These are phyloP conservation scores for Epinotia brunnichana DNA, from an alignment of 2,888 invertebrate species.

Conservation along the genomic window DNA sequence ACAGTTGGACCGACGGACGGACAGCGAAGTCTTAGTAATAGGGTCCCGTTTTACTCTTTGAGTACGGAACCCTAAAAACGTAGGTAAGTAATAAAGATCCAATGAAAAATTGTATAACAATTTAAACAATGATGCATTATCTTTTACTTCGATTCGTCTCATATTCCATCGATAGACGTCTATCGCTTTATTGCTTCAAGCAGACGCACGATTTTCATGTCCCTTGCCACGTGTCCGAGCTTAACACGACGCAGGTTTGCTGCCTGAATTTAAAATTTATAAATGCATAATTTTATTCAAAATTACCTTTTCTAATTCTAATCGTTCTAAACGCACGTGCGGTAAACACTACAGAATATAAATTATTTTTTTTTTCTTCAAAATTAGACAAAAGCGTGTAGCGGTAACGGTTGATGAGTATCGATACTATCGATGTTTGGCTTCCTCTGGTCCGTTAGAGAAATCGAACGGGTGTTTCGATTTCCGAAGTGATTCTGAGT, in stretches of 20 bases:
- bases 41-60: no score
- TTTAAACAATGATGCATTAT: background rate
- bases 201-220: slow-evolving; percentile 80
- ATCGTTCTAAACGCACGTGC: slow-evolving; percentile 75
- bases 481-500: slow-evolving; percentile 35
- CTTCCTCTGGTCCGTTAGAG: slow-evolving; percentile 45
- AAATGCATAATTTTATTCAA: slow-evolving; percentile 73
- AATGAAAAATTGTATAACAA: background rate
- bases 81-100: no score
- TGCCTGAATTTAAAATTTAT: slow-evolving; percentile 77
- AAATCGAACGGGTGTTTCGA: slow-evolving; percentile 43
- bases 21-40: no score
- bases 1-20: no score
- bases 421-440: slow-evolving; percentile 42
- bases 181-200: slow-evolving; percentile 58
- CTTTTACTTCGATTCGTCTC: slow-evolving; percentile 1
- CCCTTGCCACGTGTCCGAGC: slow-evolving; percentile 78
- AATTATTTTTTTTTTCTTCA: slow-evolving; percentile 52
- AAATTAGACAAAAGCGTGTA: slow-evolving; percentile 58
- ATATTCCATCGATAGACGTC: slow-evolving; percentile 49
- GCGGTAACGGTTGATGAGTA: slow-evolving; percentile 52
- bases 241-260: slow-evolving; percentile 74
- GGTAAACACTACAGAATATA: slow-evolving; percentile 65
- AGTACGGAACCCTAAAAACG: no score
- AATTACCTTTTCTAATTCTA: slow-evolving; percentile 78